Evolutionary conservation across 2,888 invertebrate species (phyloP).

Genomic region (Epiblema foenella): DNA sequence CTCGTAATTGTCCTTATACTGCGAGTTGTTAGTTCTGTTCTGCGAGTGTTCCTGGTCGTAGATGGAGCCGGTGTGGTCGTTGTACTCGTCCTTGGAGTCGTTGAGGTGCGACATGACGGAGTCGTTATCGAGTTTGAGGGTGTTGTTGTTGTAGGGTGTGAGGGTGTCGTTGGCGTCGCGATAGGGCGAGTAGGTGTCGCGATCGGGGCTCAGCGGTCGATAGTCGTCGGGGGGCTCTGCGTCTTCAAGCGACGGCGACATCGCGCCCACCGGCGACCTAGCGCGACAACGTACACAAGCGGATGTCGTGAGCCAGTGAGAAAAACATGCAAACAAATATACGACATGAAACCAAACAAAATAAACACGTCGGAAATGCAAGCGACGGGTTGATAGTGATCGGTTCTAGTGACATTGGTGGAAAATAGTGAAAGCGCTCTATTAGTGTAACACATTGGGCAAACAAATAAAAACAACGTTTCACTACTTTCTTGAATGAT

Average conservation of each 20-base stretch:
- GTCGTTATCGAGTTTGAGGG: constrained; percentile 79
- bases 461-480: constrained; percentile 18
- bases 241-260: constrained; percentile 74
- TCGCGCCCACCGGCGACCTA: constrained; percentile 82
- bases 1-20: constrained; percentile 90
- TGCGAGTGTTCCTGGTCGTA: constrained; percentile 53
- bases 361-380: constrained; percentile 61
- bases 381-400: constrained; percentile 63
- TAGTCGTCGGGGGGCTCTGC: constrained; percentile 45
- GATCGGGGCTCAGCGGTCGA: constrained; percentile 61
- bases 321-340: constrained; percentile 80
- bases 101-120: constrained; percentile 52
- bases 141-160: constrained; percentile 78
- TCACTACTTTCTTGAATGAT: constrained; percentile 38
- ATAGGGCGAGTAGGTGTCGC: constrained; percentile 61
- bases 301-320: constrained; percentile 82
- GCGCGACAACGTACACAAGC: constrained; percentile 77
- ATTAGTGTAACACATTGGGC: constrained; percentile 3
- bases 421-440: constrained; percentile 41
- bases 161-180: constrained; percentile 46
- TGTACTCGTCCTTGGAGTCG: constrained; percentile 60
- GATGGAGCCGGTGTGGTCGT: constrained; percentile 65
- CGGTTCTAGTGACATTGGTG: constrained; percentile 54
- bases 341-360: constrained; percentile 56
- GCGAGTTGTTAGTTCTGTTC: constrained; percentile 69